Conservation (phyloP, 2,888 invertebrate genomes). For the Drosophila robusta region DNA sequence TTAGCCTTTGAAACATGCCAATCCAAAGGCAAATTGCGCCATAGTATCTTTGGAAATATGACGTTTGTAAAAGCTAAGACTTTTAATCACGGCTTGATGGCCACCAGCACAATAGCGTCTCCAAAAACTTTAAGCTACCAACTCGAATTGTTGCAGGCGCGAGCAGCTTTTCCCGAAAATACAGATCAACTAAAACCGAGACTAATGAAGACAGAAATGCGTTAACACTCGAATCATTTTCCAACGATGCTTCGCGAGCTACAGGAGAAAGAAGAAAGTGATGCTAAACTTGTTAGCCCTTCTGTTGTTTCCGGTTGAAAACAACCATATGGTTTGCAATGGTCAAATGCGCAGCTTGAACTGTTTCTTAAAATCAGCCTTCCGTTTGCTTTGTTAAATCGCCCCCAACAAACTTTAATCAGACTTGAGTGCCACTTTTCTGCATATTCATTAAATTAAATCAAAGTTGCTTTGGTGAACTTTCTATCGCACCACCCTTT, state of each 20-base stretch:
- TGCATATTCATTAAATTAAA: conserved; percentile 64
- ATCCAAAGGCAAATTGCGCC: conserved; percentile 85
- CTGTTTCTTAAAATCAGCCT: too few relatives aligned
- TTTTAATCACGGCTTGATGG: conserved; percentile 9
- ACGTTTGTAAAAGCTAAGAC: conserved; percentile 46
- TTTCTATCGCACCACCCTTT: conserved; percentile 42
- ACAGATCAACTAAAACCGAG: conserved; percentile 16
- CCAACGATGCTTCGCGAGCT: conserved; percentile 61
- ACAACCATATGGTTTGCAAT: neutral
- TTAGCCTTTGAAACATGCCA: conserved; percentile 85
- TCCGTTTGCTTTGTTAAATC: conserved; percentile 43
- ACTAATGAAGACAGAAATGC: conserved; percentile 15
- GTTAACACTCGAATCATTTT: conserved; percentile 85
- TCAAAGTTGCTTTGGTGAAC: conserved; percentile 59
- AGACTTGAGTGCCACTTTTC: conserved; percentile 37
- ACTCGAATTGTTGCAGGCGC: conserved; percentile 82
- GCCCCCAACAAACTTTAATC: conserved; percentile 43
- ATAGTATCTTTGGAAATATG: conserved; percentile 85
- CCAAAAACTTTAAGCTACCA: conserved; percentile 50
- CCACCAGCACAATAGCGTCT: conserved; percentile 28
- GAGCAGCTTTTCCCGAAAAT: conserved; percentile 86
- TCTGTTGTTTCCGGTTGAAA: neutral
- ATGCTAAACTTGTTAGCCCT: neutral
- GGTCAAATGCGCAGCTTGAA: too few relatives aligned
- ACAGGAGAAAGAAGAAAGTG: conserved; percentile 14